Evolutionary conservation across 2,888 invertebrate genomes (phyloP), one percentile per base, ranked within the genome.

Genomic region (Sphaerophoria taeniata): DNA sequence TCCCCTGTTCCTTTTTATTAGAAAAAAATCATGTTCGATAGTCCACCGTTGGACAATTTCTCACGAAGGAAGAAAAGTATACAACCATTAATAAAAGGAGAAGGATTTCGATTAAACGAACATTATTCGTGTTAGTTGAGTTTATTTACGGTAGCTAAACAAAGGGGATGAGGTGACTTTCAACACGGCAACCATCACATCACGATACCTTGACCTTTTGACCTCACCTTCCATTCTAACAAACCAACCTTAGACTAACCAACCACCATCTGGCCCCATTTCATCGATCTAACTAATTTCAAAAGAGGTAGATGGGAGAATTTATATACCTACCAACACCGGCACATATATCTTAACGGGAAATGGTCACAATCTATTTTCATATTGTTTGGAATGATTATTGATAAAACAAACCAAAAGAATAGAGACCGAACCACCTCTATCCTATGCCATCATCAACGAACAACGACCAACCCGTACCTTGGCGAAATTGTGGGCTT

Each of bases 301-400:
- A 61, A 69, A 36, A 65, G 24, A 12, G 9, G 12, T n/a, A n/a
- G n/a, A 14, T 31, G 34, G 11, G 47, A 34, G 16, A 11, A 43
- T 3, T 16, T 61, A 1, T 11, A 33, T 16, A 0, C 11, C 3
- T 49, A 16, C 14, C 2, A 11, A 24, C n/a, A 16, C 3, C 39
- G 56, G 34, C 45, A 67, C 56, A 36, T 63, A 49, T 75, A 77
- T 85, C 67, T 61, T 55, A 70, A 58, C 45, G 70, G 67, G 61
- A 85, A 80, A 81, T 81, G 85, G 85, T 81, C 85, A 85, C 85
- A 85, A 81, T 85, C 85, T 85, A 85, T 85, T 85, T 85, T 63
- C 69, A 85, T 85, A 76, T 76, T 85, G 85, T 81, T 85, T 85
- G 85, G 81, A 24, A 81, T 85, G 77, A 70, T 81, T 85, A 85